A percentile compares a stretch with the other conserved stretches of the same genome.
phyloP scores from a whole-genome alignment of 2,888 invertebrate species.

The Agapetus fuscipes region DNA sequence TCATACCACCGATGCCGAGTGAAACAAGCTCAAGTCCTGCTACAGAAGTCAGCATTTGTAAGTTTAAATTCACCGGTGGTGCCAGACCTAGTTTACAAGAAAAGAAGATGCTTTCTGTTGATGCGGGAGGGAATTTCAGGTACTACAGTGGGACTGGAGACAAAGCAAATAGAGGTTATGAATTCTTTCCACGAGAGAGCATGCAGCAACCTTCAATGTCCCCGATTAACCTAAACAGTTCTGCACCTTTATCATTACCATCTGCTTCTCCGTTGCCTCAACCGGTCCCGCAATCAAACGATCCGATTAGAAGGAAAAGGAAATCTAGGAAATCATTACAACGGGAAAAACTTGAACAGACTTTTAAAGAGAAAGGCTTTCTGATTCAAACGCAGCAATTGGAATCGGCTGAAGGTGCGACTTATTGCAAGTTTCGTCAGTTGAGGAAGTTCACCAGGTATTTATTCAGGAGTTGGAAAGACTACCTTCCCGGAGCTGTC shows the following conservation, averaged over 20 bases:
- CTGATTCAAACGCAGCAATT: slow-evolving; percentile 88
- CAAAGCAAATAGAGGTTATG: slow-evolving; percentile 66
- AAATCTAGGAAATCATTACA: slow-evolving; percentile 77
- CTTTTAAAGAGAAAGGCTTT: slow-evolving; percentile 88
- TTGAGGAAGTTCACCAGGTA: slow-evolving; percentile 85
- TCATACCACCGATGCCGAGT: slow-evolving; percentile 72
- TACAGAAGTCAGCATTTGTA: slow-evolving; percentile 83
- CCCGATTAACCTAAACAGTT: slow-evolving; percentile 31
- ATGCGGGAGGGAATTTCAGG: slow-evolving; percentile 78
- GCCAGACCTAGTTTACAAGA: slow-evolving; percentile 82
- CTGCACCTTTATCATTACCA: slow-evolving; percentile 39
- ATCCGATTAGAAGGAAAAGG: slow-evolving; percentile 51
- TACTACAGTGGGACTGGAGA: slow-evolving; percentile 82
- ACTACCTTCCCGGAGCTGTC: slow-evolving; percentile 65
- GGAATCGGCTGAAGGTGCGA: slow-evolving; percentile 87
- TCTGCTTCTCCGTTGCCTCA: slow-evolving; percentile 29
- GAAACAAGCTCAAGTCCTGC: slow-evolving; percentile 64
- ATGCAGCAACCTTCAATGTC: slow-evolving; percentile 46
- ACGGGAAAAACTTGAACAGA: slow-evolving; percentile 80
- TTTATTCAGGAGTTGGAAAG: slow-evolving; percentile 87
- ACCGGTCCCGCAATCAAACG: slow-evolving; percentile 28
- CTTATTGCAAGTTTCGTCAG: slow-evolving; percentile 88
- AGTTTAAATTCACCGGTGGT: slow-evolving; percentile 88
- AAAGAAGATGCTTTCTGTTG: slow-evolving; percentile 86
- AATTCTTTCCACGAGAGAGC: slow-evolving; percentile 65